These are phyloP conservation scores for Caenorhabditis zanzibari DNA, from an alignment of 2,888 invertebrate species.

Conservation along the genomic window DNA sequence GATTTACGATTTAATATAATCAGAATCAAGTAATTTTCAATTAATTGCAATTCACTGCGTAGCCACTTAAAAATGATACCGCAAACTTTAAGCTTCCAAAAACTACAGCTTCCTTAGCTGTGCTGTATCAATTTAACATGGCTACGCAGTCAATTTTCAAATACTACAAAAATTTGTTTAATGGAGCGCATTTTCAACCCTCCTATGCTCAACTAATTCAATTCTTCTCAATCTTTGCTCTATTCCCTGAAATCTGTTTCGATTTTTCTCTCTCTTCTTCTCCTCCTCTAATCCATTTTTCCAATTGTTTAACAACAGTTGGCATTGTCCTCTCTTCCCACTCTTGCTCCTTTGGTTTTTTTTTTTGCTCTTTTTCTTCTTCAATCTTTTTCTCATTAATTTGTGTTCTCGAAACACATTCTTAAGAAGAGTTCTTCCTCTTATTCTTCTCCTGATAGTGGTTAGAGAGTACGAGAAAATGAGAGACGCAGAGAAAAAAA, in stretches of 20 bases:
- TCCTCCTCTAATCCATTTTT: neutral
- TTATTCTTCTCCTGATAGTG: too few relatives aligned
- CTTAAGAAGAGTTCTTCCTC: neutral
- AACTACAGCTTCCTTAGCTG: too few relatives aligned
- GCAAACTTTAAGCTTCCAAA: too few relatives aligned
- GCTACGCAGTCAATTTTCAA: too few relatives aligned
- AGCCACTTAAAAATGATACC: too few relatives aligned
- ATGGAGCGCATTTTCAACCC: neutral
- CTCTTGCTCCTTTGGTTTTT: neutral
- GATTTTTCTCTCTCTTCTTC: slow-evolving; percentile 17
- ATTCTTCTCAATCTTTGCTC: slow-evolving; percentile 30
- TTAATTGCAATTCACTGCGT: too few relatives aligned
- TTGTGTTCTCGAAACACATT: slow-evolving; percentile 51
- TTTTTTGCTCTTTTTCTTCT: slow-evolving; percentile 19
- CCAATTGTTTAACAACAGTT: slow-evolving; percentile 35
- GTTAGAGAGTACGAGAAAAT: slow-evolving; percentile 13
- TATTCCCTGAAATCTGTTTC: neutral
- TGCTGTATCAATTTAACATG: neutral
- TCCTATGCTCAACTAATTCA: neutral
- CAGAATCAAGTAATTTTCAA: too few relatives aligned
- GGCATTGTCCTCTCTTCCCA: neutral
- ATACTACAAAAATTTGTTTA: too few relatives aligned
- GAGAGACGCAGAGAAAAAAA: slow-evolving; percentile 15
- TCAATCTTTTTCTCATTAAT: slow-evolving; percentile 43
- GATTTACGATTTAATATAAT: too few relatives aligned